These are phyloP conservation scores for Hemithea aestivaria DNA, from an alignment of 2,888 invertebrate species.

Conservation along the genomic window DNA sequence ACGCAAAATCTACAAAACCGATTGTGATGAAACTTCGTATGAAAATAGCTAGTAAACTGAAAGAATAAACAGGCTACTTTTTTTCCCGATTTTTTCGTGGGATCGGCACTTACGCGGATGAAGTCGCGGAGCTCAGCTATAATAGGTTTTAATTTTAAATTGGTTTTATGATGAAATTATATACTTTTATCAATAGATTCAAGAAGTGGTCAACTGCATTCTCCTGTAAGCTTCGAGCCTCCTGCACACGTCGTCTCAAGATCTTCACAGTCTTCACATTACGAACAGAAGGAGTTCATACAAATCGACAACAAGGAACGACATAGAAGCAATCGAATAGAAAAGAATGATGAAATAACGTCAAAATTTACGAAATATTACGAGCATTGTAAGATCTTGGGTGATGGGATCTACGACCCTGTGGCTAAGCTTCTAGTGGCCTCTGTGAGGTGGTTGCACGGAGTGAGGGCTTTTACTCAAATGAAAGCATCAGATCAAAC, in stretches of 20 bases:
- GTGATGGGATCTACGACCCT: conserved; percentile 78
- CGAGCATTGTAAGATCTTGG: conserved; percentile 63
- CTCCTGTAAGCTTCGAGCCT: conserved; percentile 47
- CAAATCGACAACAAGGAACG: conserved; percentile 27
- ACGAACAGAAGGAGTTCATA: conserved; percentile 20
- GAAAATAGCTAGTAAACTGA: too few species aligned
- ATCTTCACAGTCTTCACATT: conserved; percentile 11
- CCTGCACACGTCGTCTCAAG: conserved; percentile 50
- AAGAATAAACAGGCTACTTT: too few species aligned
- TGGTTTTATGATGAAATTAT: too few species aligned
- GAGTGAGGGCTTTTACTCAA: conserved; percentile 86
- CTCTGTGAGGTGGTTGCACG: conserved; percentile 89
- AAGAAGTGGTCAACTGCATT: conserved; percentile 10
- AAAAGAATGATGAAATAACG: conserved; percentile 26
- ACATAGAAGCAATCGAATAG: conserved; percentile 28
- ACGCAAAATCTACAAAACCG: too few species aligned
- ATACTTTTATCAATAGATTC: conserved; percentile 3
- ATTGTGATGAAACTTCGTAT: too few species aligned
- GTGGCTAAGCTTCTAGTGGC: conserved; percentile 87
- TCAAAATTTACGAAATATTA: conserved; percentile 20
- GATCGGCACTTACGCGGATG: too few species aligned
- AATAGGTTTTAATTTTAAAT: too few species aligned
- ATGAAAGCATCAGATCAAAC: conserved; percentile 83
- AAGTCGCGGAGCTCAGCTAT: too few species aligned
- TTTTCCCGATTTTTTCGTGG: too few species aligned